These are phyloP conservation scores for Novumbra hubbsi DNA, from an alignment of 2,797 vertebrate species.

Conservation along the genomic window DNA sequence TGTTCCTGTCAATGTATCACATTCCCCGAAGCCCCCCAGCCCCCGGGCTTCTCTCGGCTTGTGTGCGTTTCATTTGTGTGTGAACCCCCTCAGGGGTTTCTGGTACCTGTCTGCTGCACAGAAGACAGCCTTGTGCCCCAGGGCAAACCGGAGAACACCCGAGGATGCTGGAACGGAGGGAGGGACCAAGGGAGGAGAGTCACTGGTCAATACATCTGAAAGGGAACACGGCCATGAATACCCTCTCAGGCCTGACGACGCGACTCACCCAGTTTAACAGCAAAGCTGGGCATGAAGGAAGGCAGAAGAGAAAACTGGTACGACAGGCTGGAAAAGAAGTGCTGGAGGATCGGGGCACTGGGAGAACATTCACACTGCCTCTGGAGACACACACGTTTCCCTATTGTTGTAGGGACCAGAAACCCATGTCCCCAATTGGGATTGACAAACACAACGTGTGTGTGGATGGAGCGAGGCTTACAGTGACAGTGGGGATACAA, in stretches of 20 bases:
- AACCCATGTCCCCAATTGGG: neutral
- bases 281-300: constrained; percentile 78
- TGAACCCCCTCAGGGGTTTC: constrained; percentile 23
- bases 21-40: too few relatives aligned
- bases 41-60: too few relatives aligned
- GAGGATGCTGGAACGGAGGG: constrained; percentile 75
- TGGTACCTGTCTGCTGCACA: constrained; percentile 84
- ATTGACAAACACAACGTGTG: constrained; percentile 11
- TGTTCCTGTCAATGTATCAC: neutral
- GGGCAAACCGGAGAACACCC: constrained; percentile 82
- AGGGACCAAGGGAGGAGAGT: neutral
- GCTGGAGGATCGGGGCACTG: constrained; percentile 76
- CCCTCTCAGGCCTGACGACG: neutral
- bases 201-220: neutral
- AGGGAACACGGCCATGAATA: constrained; percentile 6
- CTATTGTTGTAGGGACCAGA: neutral
- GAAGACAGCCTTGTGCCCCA: constrained; percentile 87
- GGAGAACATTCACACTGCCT: constrained; percentile 73
- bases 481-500: constrained; percentile 87
- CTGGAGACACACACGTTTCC: constrained; percentile 58
- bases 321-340: constrained; percentile 82
- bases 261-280: constrained; percentile 86
- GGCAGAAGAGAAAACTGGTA: constrained; percentile 83
- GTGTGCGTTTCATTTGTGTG: neutral
- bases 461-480: constrained; percentile 59